Evolutionary conservation across 2,113 vertebrate genomes (phyloP).

Genomic region (Thunnus thynnus): DNA sequence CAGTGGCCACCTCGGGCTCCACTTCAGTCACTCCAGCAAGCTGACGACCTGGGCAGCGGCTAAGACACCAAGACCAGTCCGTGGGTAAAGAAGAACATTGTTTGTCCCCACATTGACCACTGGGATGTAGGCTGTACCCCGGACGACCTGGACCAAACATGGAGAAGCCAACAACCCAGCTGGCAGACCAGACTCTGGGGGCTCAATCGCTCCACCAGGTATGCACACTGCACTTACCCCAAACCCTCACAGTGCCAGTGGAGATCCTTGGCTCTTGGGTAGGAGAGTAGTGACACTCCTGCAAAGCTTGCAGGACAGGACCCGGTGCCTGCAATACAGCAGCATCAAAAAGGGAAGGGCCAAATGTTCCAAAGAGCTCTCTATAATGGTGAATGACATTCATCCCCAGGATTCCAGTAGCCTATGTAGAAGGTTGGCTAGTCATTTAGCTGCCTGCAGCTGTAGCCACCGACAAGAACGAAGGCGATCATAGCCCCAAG

Average conservation of each 20-base stretch:
- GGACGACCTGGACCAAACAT: neutral
- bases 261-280: neutral
- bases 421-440: too few relatives aligned
- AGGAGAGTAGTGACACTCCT: neutral
- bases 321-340: too few relatives aligned
- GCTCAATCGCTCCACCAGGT: conserved; percentile 16
- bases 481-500: too few relatives aligned
- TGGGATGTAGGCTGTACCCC: neutral
- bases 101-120: neutral
- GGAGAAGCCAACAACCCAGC: conserved; percentile 19
- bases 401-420: too few relatives aligned
- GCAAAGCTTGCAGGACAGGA: neutral
- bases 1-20: accelerated
- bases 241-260: neutral
- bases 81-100: neutral
- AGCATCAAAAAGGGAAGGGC: too few relatives aligned
- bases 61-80: neutral
- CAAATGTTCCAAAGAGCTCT: too few relatives aligned
- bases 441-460: too few relatives aligned
- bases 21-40: neutral
- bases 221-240: neutral
- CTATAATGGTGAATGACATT: too few relatives aligned
- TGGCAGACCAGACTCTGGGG: neutral
- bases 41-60: neutral
- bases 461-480: too few relatives aligned